Percentiles rank a stretch among this genome's conserved stretches.
Conservation (phyloP, 2,113 vertebrate species). For the Anarhynchus alexandrinus region DNA sequence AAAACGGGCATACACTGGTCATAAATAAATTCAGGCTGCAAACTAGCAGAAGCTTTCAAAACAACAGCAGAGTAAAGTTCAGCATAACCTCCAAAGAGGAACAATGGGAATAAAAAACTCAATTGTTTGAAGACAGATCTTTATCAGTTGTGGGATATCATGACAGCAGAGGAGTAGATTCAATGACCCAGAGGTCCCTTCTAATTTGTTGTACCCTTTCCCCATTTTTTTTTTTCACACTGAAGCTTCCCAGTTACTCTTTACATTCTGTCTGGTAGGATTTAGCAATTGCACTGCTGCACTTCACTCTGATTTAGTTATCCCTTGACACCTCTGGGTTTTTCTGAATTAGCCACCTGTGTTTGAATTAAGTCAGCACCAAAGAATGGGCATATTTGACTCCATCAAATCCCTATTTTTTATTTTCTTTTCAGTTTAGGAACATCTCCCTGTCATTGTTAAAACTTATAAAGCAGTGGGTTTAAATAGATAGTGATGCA, state of each 20-base stretch:
- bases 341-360: not conserved
- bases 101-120: not conserved
- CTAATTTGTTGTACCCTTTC: not conserved
- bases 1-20: not conserved
- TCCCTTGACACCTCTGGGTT: not conserved
- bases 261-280: not conserved
- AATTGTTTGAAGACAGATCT: not conserved
- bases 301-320: not conserved
- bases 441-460: not conserved
- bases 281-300: not conserved
- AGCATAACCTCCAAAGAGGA: not conserved
- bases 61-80: conserved; percentile 2
- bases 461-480: not conserved
- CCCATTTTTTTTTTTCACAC: not conserved
- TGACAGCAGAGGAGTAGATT: not conserved
- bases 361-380: not conserved
- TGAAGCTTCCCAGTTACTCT: not conserved
- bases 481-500: not conserved
- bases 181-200: not conserved
- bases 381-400: not conserved
- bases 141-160: not conserved
- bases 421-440: not conserved
- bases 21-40: conserved; percentile 10
- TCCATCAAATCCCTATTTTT: not conserved
- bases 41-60: conserved; percentile 9